phyloP scores from a whole-genome alignment of 2,888 invertebrate species.

The Orthonevra nobilis region DNA sequence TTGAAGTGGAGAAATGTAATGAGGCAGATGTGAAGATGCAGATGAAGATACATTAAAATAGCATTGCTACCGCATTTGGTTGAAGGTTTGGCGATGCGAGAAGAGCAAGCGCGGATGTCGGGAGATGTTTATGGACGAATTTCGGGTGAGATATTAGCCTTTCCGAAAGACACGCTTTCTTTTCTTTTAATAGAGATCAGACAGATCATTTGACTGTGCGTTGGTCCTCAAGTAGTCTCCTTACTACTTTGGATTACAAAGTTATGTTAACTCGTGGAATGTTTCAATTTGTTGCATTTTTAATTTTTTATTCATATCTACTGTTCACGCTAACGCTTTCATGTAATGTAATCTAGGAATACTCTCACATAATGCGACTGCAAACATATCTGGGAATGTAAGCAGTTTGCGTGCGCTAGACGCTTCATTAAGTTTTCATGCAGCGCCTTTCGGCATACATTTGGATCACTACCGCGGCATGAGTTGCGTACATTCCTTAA shows the following conservation, averaged over 20 bases:
- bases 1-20: slow-evolving; percentile 33
- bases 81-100: neutral
- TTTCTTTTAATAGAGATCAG: no score
- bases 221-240: no score
- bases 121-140: neutral
- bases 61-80: neutral
- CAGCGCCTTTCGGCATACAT: neutral
- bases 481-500: slow-evolving; percentile 21
- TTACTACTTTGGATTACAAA: no score
- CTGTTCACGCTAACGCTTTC: no score
- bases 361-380: slow-evolving; percentile 33
- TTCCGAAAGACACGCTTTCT: slow-evolving; percentile 14
- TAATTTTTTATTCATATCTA: no score
- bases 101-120: neutral
- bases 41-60: neutral
- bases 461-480: slow-evolving; percentile 11
- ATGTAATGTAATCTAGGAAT: slow-evolving; percentile 53
- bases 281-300: no score
- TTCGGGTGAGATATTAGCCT: slow-evolving; percentile 24
- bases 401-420: slow-evolving; percentile 55
- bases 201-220: no score
- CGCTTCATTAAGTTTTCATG: slow-evolving; percentile 42
- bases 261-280: no score
- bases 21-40: slow-evolving; percentile 7
- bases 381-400: slow-evolving; percentile 45